Conservation (phyloP, 2,797 vertebrate genomes). For the Thamnophis elegans region DNA sequence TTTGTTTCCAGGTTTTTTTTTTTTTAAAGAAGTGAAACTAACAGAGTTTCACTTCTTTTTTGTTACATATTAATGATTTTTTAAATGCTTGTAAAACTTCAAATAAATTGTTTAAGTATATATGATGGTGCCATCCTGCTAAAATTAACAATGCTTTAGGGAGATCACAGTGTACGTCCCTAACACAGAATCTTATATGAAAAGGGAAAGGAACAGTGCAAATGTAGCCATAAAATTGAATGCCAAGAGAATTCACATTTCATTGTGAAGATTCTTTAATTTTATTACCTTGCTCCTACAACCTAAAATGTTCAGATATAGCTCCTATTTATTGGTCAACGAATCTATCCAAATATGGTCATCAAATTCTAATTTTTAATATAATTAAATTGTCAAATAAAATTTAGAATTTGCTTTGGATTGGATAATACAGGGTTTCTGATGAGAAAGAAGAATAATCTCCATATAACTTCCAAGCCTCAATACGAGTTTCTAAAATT, state of each 20-base stretch:
- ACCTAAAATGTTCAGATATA: background rate
- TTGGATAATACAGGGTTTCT: background rate
- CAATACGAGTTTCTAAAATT: background rate
- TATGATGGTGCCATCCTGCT: background rate
- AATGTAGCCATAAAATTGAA: background rate
- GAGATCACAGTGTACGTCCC: background rate
- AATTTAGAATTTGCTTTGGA: background rate
- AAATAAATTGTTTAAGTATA: background rate
- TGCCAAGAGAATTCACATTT: background rate
- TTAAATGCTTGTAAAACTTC: background rate
- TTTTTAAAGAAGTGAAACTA: background rate
- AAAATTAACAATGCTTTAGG: background rate
- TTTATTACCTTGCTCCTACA: background rate
- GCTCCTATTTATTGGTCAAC: background rate
- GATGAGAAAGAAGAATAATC: background rate
- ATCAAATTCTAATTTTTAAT: background rate
- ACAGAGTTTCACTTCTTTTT: too few relatives aligned
- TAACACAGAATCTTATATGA: background rate
- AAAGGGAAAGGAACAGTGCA: background rate
- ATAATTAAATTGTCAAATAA: background rate
- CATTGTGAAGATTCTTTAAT: background rate
- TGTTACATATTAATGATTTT: background rate
- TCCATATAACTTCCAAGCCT: background rate
- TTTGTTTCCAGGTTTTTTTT: background rate
- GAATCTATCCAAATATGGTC: background rate